Conservation (phyloP, 1,140 invertebrate genomes). For the Bradysia coprophila region DNA sequence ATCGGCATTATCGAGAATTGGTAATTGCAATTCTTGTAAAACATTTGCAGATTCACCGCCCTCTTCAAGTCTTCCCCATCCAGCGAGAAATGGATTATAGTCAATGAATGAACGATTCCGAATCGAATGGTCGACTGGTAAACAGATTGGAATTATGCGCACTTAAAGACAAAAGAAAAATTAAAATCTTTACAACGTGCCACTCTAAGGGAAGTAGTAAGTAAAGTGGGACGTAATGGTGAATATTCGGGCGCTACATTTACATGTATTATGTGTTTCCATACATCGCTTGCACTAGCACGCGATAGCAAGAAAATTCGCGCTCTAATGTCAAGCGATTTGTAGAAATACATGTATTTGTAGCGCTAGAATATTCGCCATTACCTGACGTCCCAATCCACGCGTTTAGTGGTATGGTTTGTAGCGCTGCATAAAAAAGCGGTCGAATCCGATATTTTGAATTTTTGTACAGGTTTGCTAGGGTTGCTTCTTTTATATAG, state of each 20-base stretch:
- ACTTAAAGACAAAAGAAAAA: too few species aligned
- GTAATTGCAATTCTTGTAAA: slow-evolving; percentile 49
- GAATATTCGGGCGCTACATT: not conserved
- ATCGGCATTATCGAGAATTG: slow-evolving; percentile 36
- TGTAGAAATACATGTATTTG: too few species aligned
- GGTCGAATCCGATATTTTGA: too few species aligned
- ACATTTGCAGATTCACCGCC: slow-evolving; percentile 39
- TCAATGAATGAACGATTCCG: slow-evolving; percentile 27
- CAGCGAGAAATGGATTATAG: slow-evolving; percentile 42
- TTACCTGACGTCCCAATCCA: too few species aligned
- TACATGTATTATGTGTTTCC: slow-evolving; percentile 12
- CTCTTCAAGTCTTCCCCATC: slow-evolving; percentile 11
- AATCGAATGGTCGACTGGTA: slow-evolving; percentile 35
- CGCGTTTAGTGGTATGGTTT: too few species aligned
- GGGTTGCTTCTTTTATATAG: too few species aligned
- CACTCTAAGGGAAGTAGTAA: slow-evolving; percentile 7
- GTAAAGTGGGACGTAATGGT: not conserved
- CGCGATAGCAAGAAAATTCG: not conserved
- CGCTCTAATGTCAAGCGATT: not conserved
- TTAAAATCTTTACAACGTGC: too few species aligned
- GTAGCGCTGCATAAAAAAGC: too few species aligned
- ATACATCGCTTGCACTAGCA: slow-evolving; percentile 10
- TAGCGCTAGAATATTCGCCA: too few species aligned
- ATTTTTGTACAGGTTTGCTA: too few species aligned
- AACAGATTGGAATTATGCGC: slow-evolving; percentile 52